Percentiles rank a stretch among this genome's conserved stretches.
These are phyloP conservation scores for Drosophila lutescens DNA, from an alignment of 2,888 invertebrate species.

Conservation along the genomic window DNA sequence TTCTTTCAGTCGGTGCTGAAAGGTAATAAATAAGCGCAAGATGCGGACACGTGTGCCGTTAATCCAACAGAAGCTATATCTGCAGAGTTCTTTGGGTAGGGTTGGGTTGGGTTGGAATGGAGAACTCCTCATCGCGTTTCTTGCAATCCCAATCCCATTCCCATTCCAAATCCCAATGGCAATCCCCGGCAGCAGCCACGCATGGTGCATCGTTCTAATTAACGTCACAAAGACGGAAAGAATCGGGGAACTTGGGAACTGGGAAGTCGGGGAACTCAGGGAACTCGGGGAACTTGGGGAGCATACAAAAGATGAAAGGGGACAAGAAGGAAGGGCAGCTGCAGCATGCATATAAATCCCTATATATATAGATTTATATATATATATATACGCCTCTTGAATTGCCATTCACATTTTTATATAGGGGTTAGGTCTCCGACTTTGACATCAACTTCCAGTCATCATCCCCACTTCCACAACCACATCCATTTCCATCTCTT, in stretches of 20 bases:
- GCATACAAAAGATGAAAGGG: slow-evolving; percentile 68
- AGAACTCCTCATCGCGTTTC: slow-evolving; percentile 15
- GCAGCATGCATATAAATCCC: slow-evolving; percentile 44
- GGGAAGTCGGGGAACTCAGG: slow-evolving; percentile 3
- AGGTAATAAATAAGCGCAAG: slow-evolving; percentile 75
- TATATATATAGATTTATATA: slow-evolving; percentile 31
- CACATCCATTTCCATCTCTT: neutral
- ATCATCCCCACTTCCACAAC: neutral
- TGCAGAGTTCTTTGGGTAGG: slow-evolving; percentile 1
- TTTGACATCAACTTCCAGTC: slow-evolving; percentile 37
- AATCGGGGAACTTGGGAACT: slow-evolving; percentile 29
- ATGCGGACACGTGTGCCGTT: slow-evolving; percentile 77
- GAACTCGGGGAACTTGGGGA: slow-evolving; percentile 32
- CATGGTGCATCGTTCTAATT: slow-evolving; percentile 76
- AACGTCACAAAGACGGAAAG: slow-evolving; percentile 63
- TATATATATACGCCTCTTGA: slow-evolving; percentile 15
- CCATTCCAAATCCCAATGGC: slow-evolving; percentile 20
- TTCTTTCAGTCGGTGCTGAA: slow-evolving; percentile 61
- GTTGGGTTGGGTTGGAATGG: neutral
- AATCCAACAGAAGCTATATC: slow-evolving; percentile 55
- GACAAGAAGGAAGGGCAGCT: slow-evolving; percentile 31
- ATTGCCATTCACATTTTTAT: slow-evolving; percentile 39
- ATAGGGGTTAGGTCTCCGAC: slow-evolving; percentile 45
- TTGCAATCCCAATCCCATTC: slow-evolving; percentile 45
- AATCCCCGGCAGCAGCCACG: slow-evolving; percentile 49